Percentiles rank a stretch among this genome's conserved stretches.
These are phyloP conservation scores for Argyresthia goedartella DNA, from an alignment of 2,888 invertebrate genomes.

Conservation along the genomic window DNA sequence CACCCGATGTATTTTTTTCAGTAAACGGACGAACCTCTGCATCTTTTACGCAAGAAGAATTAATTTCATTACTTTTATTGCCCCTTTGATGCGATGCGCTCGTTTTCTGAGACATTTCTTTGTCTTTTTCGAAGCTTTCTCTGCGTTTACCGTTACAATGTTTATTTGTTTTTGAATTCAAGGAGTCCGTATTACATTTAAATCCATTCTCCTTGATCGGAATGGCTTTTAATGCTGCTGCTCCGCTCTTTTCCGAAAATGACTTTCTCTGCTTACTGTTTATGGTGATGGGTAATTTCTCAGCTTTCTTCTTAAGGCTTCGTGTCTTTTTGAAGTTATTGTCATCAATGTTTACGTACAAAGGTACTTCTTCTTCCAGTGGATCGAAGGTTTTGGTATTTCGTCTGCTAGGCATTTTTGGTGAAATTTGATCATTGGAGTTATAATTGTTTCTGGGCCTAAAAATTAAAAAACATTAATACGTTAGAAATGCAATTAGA, in stretches of 20 bases:
- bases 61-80: background rate
- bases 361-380: conserved; percentile 14
- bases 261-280: background rate
- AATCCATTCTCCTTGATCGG: background rate
- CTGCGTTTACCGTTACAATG: background rate
- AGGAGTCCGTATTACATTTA: background rate
- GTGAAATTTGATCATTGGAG: too few relatives aligned
- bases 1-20: background rate
- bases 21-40: background rate
- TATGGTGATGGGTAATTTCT: background rate
- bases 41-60: background rate
- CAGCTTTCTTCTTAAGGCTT: background rate
- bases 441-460: too few relatives aligned
- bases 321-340: conserved; percentile 6
- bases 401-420: background rate
- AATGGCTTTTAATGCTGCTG: background rate
- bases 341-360: conserved; percentile 27
- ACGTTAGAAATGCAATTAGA: too few relatives aligned
- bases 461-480: too few relatives aligned
- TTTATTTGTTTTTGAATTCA: background rate
- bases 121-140: background rate
- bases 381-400: conserved; percentile 8
- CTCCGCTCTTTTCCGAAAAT: background rate
- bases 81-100: background rate
- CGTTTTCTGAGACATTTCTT: background rate